Evolutionary conservation across 2,113 vertebrate genomes (phyloP).

Genomic region (Zosterops pallidus): DNA sequence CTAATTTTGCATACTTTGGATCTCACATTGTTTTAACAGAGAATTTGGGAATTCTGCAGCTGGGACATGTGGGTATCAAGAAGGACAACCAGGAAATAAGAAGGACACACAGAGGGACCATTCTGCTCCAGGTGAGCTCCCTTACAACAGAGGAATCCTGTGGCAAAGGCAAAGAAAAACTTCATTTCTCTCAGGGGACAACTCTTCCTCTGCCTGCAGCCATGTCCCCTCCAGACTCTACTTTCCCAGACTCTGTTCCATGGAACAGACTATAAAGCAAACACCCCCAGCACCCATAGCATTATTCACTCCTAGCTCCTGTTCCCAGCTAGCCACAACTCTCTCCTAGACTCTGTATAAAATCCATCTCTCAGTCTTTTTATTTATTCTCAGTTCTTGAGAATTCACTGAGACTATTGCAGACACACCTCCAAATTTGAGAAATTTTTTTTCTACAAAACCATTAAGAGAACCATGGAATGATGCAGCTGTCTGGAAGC

Average conservation of each 20-base stretch:
- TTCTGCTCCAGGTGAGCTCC: background rate
- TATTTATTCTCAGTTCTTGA: background rate
- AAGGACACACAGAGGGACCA: background rate
- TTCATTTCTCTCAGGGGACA: background rate
- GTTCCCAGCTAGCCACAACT: background rate
- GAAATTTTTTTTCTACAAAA: background rate
- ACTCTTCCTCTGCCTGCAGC: background rate
- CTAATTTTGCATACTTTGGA: background rate
- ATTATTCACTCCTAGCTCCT: background rate
- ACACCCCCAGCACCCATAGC: background rate
- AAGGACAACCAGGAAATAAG: background rate
- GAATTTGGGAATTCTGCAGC: background rate
- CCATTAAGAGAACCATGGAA: background rate
- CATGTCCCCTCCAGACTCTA: background rate
- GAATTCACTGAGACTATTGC: background rate
- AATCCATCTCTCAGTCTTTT: background rate
- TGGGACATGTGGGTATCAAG: background rate
- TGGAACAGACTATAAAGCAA: background rate
- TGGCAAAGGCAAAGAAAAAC: background rate
- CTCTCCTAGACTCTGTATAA: background rate
- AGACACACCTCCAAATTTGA: too few relatives aligned
- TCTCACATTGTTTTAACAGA: background rate
- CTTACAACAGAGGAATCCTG: background rate
- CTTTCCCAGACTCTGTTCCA: background rate
- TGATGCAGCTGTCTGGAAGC: background rate